phyloP scores from a whole-genome alignment of 2,888 invertebrate genomes.

The Drosophila monieri region DNA sequence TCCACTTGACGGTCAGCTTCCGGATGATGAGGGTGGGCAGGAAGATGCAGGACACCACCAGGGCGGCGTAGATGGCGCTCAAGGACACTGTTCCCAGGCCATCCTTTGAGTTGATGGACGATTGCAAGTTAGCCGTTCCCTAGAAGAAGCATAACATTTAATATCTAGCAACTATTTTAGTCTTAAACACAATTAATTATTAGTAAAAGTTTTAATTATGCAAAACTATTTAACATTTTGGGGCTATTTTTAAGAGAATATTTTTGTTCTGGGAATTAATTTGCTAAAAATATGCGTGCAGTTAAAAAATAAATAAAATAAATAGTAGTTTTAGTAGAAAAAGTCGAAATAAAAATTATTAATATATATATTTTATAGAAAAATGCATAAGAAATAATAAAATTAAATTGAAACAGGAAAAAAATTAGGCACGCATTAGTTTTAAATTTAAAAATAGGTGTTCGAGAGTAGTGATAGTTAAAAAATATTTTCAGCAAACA shows the following conservation, averaged over 20 bases:
- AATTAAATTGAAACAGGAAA: not conserved
- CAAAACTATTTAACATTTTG: not conserved
- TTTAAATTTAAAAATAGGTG: not conserved
- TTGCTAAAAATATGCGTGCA: too few relatives aligned
- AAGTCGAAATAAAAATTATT: not conserved
- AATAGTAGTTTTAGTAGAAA: not conserved
- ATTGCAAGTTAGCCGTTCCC: constrained; percentile 96
- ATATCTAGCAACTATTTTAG: not conserved
- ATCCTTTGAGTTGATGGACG: constrained; percentile 94
- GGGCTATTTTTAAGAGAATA: not conserved
- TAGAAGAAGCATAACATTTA: constrained; percentile 76
- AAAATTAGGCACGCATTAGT: not conserved
- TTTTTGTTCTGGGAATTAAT: not conserved
- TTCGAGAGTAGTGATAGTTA: not conserved
- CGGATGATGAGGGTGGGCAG: constrained; percentile 96
- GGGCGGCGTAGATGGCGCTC: constrained; percentile 95
- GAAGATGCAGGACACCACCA: constrained; percentile 97
- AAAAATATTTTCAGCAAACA: not conserved
- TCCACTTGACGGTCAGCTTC: constrained; percentile 97
- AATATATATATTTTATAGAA: not conserved
- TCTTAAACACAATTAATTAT: not conserved
- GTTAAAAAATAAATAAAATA: not conserved
- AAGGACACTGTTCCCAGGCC: constrained; percentile 95
- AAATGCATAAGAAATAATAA: not conserved
- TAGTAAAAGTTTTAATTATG: not conserved